Conservation (phyloP, 2,797 vertebrate species). For the Lithobates sylvaticus region DNA sequence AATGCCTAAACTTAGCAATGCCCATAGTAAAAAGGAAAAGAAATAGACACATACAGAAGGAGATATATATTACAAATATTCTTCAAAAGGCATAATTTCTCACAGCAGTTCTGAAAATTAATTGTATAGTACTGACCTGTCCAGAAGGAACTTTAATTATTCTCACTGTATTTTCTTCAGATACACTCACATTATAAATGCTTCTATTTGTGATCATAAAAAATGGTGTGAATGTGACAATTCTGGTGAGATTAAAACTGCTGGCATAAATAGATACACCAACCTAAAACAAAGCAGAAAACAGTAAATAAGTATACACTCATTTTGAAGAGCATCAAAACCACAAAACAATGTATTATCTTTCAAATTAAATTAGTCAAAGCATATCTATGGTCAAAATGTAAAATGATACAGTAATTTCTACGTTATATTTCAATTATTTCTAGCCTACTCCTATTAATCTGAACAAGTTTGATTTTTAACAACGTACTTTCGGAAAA, state of each 20-base stretch:
- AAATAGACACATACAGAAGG: too few species aligned
- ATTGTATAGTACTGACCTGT: slow-evolving; percentile 77
- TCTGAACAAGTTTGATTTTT: too few species aligned
- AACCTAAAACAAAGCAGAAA: slow-evolving; percentile 75
- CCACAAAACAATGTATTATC: background rate
- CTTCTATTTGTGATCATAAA: slow-evolving; percentile 95
- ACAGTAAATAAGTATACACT: background rate
- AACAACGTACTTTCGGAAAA: too few species aligned
- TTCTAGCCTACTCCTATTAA: too few species aligned
- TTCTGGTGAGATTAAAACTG: slow-evolving; percentile 96
- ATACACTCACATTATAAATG: slow-evolving; percentile 83
- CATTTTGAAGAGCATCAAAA: background rate
- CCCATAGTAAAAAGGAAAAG: too few species aligned
- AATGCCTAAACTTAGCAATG: too few species aligned
- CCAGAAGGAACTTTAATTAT: slow-evolving; percentile 86
- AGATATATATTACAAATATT: too few species aligned
- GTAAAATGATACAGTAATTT: too few species aligned
- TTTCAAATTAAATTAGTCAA: too few species aligned
- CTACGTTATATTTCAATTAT: too few species aligned
- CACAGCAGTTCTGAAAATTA: background rate
- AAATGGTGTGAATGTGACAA: slow-evolving; percentile 95
- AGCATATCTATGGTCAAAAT: too few species aligned
- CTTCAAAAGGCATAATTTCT: background rate
- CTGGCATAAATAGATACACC: slow-evolving; percentile 93
- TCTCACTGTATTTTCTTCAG: slow-evolving; percentile 84